Evolutionary conservation across 1,140 invertebrate genomes (phyloP), one percentile per base, ranked within the genome.

Genomic region (Stratiolaelaps scimitus): DNA sequence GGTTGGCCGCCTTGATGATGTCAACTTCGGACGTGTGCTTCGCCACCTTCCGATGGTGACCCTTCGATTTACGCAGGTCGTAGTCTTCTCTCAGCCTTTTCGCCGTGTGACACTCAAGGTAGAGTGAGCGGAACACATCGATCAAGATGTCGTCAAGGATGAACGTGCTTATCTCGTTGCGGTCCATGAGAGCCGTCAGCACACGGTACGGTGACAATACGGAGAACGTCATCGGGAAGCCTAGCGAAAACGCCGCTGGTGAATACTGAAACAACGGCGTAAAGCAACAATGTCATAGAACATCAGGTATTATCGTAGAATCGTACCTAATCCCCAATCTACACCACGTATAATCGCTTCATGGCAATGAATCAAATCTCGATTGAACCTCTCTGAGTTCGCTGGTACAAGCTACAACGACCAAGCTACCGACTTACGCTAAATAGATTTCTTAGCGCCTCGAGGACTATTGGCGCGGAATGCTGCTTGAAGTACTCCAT

Each of bases 131-230:
- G 75, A 93, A 88, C 64, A 93, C 84, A 74, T 92, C 86, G 68
- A 87, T 82, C 7, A 93, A 79, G 67, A 92, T 85, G 75, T 86
- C 84, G 72, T 92, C 88, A 64, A 93, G 74, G 69, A 94, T 89
- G 10, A 84, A 81, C 53, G 84, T 83, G 13, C 88, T 88, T 66
- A 94, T 88, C 76, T 93, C 89, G 44, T 85, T 84, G 75, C 92
- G 89, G 74, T 95, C 91, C 26, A 94, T 77, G 34, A 95, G 77
- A 43, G 88, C 91, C 7, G 90, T 83, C 66, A 95, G 77, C 64
- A 94, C 83, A 69, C 87, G 80, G 74, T 91, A 94, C 5, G 88
- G 85, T 73, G 84, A 84, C 28, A 91, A 75, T 73, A 87, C 85
- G 66, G 82, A 67, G 44, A 53, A 65, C 7, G 43, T 23, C 15